Evolutionary conservation across 2,113 vertebrate species (phyloP), one percentile per base, ranked within the genome.

Genomic region (Eretmodus cyanostictus): DNA sequence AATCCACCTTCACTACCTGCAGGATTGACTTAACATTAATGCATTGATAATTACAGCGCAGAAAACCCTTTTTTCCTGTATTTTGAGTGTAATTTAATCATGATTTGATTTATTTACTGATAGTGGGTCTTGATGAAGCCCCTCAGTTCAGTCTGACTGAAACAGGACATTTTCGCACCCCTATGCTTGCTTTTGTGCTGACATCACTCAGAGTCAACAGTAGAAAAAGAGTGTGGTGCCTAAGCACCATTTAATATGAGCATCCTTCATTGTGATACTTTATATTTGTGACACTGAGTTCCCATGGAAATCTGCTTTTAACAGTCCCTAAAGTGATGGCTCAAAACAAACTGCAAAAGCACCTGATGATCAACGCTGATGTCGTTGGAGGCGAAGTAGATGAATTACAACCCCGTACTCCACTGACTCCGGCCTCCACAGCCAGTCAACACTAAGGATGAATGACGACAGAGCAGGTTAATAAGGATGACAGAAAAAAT

Each of bases 21-120:
- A 71, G n/a, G 8, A 71, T 16, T 42, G 31, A 38, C 34, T n/a
- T 76, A 47, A 47, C 68, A 47, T 27, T 73, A 27, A 45, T 73
- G 38, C 68, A 17, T 73, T 0, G 5, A 45, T 76, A 11, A 29
- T 29, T 76, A 11, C 9, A 27, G 9, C 0, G 0, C 6, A 76
- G 5, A 76, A 71, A 71, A 16, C 1, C 4, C 2, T 9, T 17
- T 73, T 76, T 47, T 7, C 14, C 14, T 73, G 8, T 27, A 29
- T 76, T 76, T 47, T 11, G 38, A 10, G 2, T 45, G 22, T 1
- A 45, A 27, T 45, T 24, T 45, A 47, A 76, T 14, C 22, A 76
- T 29, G 14, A 45, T 24, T 71, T 42, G 1, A 16, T 45, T 68
- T 40, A 45, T 45, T 71, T 45, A 16, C 38, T 42, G 38, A 42